phyloP scores from a whole-genome alignment of 1,140 invertebrate species.

The Drosophila oshimai region DNA sequence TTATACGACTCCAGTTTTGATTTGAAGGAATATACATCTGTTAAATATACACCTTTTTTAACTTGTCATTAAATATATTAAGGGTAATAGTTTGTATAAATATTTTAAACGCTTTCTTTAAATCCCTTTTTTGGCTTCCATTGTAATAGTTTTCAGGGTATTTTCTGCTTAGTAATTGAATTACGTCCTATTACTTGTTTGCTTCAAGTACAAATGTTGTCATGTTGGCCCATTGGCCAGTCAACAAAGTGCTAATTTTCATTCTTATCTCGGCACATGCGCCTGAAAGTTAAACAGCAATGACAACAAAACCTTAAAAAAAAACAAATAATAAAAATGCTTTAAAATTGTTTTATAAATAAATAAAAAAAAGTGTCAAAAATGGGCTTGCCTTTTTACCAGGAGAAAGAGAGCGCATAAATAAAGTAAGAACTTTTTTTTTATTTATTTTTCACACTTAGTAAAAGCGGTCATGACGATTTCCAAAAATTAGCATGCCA shows the following conservation, averaged over 20 bases:
- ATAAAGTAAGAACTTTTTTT: background rate
- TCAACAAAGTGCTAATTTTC: slow-evolving; percentile 58
- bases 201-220: slow-evolving; percentile 10
- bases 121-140: background rate
- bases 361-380: slow-evolving; percentile 50
- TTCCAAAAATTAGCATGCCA: slow-evolving; percentile 10
- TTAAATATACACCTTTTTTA: no score
- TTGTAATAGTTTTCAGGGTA: background rate
- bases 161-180: background rate
- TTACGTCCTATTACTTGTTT: slow-evolving; percentile 7
- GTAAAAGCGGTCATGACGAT: slow-evolving; percentile 15
- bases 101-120: background rate
- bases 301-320: slow-evolving; percentile 8
- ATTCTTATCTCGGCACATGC: slow-evolving; percentile 61
- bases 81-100: no score
- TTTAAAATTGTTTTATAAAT: slow-evolving; percentile 54
- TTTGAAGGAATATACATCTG: no score
- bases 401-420: background rate
- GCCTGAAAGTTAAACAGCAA: slow-evolving; percentile 24
- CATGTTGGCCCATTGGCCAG: slow-evolving; percentile 11
- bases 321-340: slow-evolving; percentile 38
- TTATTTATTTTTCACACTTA: background rate
- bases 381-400: background rate
- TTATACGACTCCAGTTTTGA: no score
- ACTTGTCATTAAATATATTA: no score